A percentile compares a stretch with the other conserved stretches of the same genome.
phyloP scores from a whole-genome alignment of 1,140 invertebrate species.

The Aporrectodea caliginosa region DNA sequence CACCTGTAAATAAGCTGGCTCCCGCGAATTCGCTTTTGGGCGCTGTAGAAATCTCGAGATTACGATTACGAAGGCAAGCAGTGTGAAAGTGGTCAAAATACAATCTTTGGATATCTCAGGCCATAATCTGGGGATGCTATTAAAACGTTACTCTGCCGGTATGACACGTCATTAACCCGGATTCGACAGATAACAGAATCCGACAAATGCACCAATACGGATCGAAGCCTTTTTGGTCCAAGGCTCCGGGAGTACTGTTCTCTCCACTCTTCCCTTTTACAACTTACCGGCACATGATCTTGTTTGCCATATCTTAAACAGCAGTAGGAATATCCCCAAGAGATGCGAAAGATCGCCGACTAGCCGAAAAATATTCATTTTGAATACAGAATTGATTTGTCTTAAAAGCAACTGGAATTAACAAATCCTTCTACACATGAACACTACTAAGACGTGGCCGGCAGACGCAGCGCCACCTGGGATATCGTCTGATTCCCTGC shows the following conservation, averaged over 20 bases:
- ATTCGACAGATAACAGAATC: neutral
- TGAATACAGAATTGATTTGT: neutral
- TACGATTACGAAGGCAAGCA: too few relatives aligned
- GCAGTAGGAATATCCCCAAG: constrained; percentile 87
- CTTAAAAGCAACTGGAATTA: neutral
- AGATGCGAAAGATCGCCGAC: constrained; percentile 93
- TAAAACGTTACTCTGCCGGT: too few relatives aligned
- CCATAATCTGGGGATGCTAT: too few relatives aligned
- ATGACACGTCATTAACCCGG: too few relatives aligned
- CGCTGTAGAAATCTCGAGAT: too few relatives aligned
- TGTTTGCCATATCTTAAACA: constrained; percentile 98
- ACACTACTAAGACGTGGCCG: neutral
- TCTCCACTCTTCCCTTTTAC: too few relatives aligned
- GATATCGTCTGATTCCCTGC: neutral
- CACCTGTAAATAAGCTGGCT: too few relatives aligned
- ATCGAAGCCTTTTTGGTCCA: too few relatives aligned
- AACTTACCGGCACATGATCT: constrained; percentile 90
- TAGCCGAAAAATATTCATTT: constrained; percentile 72
- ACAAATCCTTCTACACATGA: neutral
- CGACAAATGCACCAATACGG: neutral
- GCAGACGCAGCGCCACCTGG: neutral
- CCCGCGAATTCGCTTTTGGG: too few relatives aligned
- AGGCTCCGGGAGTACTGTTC: too few relatives aligned
- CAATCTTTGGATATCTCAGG: too few relatives aligned
- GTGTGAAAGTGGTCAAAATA: too few relatives aligned